phyloP scores from a whole-genome alignment of 2,797 vertebrate genomes.

The Chelon auratus region DNA sequence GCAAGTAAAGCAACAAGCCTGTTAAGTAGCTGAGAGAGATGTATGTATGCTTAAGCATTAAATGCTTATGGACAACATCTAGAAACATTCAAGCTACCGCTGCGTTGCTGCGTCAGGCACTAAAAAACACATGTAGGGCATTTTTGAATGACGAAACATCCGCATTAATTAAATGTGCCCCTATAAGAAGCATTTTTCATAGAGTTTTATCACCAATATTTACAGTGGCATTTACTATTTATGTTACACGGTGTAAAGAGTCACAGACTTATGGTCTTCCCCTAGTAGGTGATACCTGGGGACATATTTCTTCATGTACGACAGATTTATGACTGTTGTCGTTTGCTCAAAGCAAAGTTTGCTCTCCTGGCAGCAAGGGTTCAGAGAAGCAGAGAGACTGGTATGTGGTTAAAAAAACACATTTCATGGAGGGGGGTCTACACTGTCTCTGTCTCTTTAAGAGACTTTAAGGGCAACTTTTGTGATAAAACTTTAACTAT shows the following conservation, averaged over 20 bases:
- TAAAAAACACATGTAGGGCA: background rate
- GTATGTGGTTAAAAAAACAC: slow-evolving; percentile 28
- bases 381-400: slow-evolving; percentile 8
- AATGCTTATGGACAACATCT: slow-evolving; percentile 11
- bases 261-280: background rate
- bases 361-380: slow-evolving; percentile 31
- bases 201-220: background rate
- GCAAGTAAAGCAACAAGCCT: slow-evolving; percentile 24
- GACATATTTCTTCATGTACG: slow-evolving; percentile 30
- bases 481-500: no score
- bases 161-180: background rate
- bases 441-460: slow-evolving; percentile 4
- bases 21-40: slow-evolving; percentile 39
- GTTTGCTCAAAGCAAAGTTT: slow-evolving; percentile 51
- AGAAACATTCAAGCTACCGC: slow-evolving; percentile 4
- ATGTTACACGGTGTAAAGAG: background rate
- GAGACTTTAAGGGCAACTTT: background rate
- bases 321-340: slow-evolving; percentile 66
- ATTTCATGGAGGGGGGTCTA: slow-evolving; percentile 6
- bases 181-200: background rate
- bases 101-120: background rate
- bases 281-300: slow-evolving; percentile 29
- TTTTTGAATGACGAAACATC: background rate
- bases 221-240: background rate
- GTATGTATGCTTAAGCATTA: slow-evolving; percentile 34